These are phyloP conservation scores for Chrysodeixis includens DNA, from an alignment of 2,888 invertebrate genomes.

Conservation along the genomic window DNA sequence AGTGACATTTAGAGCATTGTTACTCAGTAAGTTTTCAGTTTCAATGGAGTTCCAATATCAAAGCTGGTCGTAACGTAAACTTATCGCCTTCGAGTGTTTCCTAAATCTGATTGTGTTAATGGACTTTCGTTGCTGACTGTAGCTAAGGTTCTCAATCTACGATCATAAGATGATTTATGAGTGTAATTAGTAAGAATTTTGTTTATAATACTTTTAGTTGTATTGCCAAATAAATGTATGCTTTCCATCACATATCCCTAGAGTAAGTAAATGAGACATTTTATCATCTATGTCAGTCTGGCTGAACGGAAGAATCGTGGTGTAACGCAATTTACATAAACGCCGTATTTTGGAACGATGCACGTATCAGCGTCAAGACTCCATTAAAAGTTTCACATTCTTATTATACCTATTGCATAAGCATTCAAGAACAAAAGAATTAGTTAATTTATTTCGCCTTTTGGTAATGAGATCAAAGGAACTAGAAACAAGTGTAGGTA, in stretches of 20 bases:
- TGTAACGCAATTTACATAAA: conserved; percentile 22
- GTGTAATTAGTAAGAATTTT: no score
- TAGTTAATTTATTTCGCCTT: background rate
- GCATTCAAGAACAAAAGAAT: background rate
- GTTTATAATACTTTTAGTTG: no score
- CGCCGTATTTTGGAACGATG: conserved; percentile 29
- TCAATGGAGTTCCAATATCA: no score
- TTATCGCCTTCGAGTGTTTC: no score
- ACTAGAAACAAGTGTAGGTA: background rate
- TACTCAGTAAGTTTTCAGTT: no score
- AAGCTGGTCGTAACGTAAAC: no score
- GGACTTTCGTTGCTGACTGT: no score
- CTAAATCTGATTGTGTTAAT: no score
- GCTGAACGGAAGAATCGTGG: conserved; percentile 66
- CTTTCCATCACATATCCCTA: conserved; percentile 64
- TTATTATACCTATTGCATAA: background rate
- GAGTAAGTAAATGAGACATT: conserved; percentile 40
- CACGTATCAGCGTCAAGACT: conserved; percentile 19
- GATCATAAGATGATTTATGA: no score
- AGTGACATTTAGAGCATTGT: no score
- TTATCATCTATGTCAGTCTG: conserved; percentile 74
- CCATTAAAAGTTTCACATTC: background rate
- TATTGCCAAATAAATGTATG: conserved; percentile 12
- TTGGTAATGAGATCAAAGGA: background rate
- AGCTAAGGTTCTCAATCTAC: no score